Conservation (phyloP, 2,888 invertebrate species). For the Dastarcus helophoroides region DNA sequence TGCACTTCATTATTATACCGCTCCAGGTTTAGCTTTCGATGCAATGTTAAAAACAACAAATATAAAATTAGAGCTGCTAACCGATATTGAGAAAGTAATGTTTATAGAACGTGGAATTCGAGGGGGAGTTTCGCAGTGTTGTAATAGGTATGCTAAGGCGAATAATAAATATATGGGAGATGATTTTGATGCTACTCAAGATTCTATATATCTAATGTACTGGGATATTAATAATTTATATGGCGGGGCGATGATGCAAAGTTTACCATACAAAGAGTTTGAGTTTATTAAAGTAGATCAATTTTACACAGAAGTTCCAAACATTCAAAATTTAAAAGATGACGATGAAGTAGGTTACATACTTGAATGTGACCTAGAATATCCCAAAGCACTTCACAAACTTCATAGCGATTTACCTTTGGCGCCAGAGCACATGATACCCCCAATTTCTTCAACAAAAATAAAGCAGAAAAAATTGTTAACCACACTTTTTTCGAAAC, state of each 20-base stretch:
- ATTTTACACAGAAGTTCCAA: constrained; percentile 7
- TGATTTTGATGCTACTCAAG: constrained; percentile 18
- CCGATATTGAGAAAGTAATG: too few relatives aligned
- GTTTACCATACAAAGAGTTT: constrained; percentile 21
- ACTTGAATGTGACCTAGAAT: constrained; percentile 31
- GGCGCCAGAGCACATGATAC: constrained; percentile 9
- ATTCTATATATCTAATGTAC: constrained; percentile 19
- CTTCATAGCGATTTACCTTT: constrained; percentile 13
- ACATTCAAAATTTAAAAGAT: constrained; percentile 6
- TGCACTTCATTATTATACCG: constrained; percentile 26
- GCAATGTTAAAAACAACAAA: constrained; percentile 26
- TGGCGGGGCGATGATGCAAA: constrained; percentile 18
- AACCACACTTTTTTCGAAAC: constrained; percentile 15
- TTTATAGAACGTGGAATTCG: constrained; percentile 21
- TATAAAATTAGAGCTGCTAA: constrained; percentile 24
- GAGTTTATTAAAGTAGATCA: constrained; percentile 17
- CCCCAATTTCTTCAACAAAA: constrained; percentile 6
- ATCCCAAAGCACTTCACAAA: constrained; percentile 26
- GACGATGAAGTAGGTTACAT: constrained; percentile 22
- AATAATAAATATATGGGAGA: constrained; percentile 27
- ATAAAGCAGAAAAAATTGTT: constrained; percentile 13
- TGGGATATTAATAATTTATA: constrained; percentile 24
- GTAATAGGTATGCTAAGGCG: constrained; percentile 21
- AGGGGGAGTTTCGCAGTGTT: constrained; percentile 23
- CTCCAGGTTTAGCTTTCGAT: constrained; percentile 27